phyloP scores from a whole-genome alignment of 2,888 invertebrate genomes.

The Gymnosoma rotundatum region DNA sequence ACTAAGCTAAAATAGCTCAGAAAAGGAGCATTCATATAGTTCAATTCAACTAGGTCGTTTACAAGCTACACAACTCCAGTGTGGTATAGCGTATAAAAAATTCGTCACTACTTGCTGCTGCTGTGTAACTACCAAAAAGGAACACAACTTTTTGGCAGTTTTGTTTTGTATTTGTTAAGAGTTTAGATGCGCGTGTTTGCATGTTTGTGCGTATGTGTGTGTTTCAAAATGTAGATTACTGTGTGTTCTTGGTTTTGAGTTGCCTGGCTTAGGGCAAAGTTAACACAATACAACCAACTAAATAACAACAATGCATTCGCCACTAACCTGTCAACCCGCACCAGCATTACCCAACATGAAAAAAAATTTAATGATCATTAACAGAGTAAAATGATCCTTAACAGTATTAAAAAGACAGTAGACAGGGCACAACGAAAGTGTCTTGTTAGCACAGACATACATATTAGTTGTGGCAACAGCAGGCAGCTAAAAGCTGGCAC shows the following conservation, averaged over 20 bases:
- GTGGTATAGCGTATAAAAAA: background rate
- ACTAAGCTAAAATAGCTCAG: no score
- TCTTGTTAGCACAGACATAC: conserved; percentile 58
- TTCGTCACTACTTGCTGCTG: background rate
- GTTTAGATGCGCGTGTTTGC: background rate
- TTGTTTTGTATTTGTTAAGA: conserved; percentile 1
- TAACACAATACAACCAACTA: conserved; percentile 52
- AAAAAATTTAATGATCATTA: conserved; percentile 30
- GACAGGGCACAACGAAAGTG: conserved; percentile 59
- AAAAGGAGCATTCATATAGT: no score
- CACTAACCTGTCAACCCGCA: conserved; percentile 32
- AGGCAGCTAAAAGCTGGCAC: conserved; percentile 11
- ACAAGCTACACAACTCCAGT: no score
- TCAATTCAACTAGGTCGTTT: no score
- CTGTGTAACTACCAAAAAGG: no score
- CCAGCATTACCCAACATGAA: conserved; percentile 27
- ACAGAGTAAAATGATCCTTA: conserved; percentile 24
- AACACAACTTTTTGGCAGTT: background rate
- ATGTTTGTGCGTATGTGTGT: background rate
- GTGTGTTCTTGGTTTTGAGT: conserved; percentile 60
- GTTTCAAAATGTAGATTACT: background rate
- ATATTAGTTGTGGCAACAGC: conserved; percentile 48
- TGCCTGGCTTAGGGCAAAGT: conserved; percentile 61
- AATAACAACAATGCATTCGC: conserved; percentile 36
- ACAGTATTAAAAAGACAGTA: conserved; percentile 32